Evolutionary conservation across 2,113 vertebrate species (phyloP), one percentile per base, ranked within the genome.

Genomic region (Cettia cetti): DNA sequence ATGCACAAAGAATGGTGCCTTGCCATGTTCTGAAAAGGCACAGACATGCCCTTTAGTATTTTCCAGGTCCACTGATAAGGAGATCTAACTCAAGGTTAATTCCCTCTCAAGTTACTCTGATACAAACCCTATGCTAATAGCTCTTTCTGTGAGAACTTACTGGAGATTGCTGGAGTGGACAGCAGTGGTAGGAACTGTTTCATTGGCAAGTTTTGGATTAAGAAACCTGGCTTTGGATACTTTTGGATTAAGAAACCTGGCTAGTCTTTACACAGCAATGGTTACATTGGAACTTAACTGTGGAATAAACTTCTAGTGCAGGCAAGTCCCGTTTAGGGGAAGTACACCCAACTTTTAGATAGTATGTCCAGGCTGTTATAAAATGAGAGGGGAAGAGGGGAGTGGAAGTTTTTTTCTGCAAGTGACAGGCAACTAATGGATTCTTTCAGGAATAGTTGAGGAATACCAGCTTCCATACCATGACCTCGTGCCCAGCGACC

Each of bases 401-500:
- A 47, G 39, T 66, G 64, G 21, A 63, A 60, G 6, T 15, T 28
- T 11, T 11, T 40, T 82, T 65, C 64, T 60, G 56, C 56, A 31
- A 52, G 40, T 93, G 74, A 74, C 2, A 1, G 30, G 30, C 69
- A 59, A 28, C 37, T 81, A 23, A 54, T 52, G 74, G 35, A 26
- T 87, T 52, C 69, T 97, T 93, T 37, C 89, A 99, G 99, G 99
- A 53, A 99, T 99, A 72, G 98, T 99, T 47, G 99, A 99, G 93
- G 99, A 99, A 90, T 99, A 99, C 92, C 99, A 99, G 97, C 97
- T 99, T 59, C 99, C 99, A 0, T 99, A 99, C 72, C 98, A 99
- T 0, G 99, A 99, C 86, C 96, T 98, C 2, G 99, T 99, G 84
- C 98, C 99, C 42, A 99, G 98, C 3, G 99, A 99, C 94, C 99